Base-by-base conservation (phyloP, 2,113 vertebrate genomes). In the Onychorhynchus coronatus region DNA sequence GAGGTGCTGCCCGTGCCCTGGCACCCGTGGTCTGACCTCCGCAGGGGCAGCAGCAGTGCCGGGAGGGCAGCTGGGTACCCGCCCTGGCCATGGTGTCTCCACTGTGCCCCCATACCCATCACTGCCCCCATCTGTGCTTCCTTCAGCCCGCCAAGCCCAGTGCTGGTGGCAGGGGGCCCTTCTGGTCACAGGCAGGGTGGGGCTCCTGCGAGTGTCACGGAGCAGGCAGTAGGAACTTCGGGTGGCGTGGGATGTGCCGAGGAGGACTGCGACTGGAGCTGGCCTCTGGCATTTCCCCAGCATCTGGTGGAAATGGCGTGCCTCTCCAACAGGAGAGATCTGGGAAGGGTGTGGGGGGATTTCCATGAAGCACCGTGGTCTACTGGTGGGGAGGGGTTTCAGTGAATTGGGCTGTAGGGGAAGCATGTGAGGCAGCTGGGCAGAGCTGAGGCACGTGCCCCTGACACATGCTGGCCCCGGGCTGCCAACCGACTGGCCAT, bases 311-410 rank as follows among this genome's bases (percentile, higher is more conserved):
- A 28, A 22, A 23, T 7, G 11, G 24, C 14, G 13, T 35, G 16
- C 24, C 24, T 53, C 39, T 85, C 42, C 11, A 4, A 4, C 0
- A 3, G 31, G 31, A 15, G 16, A 67, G 37, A 25, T n/a, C 46
- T 5, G 3, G 47, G 50, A 52, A 61, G 30, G 21, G 20, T n/a
- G 12, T n/a, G 0, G 0, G 5, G 37, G 5, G 1, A 59, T 59
- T 88, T 89, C 61, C 49, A 22, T 53, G 59, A 85, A 73, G n/a
- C 6, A 12, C 33, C 1, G 1, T 21, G n/a, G 59, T 73, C 31
- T 59, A 0, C 15, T 4, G 19, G 5, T 42, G 35, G 22, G 58
- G 37, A 70, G 78, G 65, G 39, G 10, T 63, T 93, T 77, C 79
- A 67, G 53, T 55, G 70, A 73, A 35, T 0, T 11, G 12, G 14